These are phyloP conservation scores for Sylvilagus floridanus DNA, from an alignment of 2,797 vertebrate genomes.

Conservation along the genomic window DNA sequence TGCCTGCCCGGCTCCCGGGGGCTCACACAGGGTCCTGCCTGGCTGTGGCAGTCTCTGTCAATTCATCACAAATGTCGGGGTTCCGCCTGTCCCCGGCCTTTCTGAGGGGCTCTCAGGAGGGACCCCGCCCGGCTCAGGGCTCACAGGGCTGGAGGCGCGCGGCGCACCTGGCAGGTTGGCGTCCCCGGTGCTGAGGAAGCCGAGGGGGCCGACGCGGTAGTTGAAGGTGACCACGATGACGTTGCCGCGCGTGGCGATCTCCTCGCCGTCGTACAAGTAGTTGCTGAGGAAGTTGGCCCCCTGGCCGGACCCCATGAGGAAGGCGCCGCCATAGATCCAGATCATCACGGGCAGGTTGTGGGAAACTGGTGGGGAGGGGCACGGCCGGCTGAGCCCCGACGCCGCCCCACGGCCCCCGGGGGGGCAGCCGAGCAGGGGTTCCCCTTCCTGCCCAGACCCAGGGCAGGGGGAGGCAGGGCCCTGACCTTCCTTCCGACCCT, in stretches of 20 bases:
- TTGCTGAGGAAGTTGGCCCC: conserved; percentile 93
- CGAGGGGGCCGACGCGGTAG: conserved; percentile 94
- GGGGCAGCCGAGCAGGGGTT: neutral
- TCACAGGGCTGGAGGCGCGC: rapidly evolving
- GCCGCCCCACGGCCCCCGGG: rapidly evolving
- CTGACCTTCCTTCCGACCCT: conserved; percentile 86
- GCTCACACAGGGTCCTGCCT: too few species aligned
- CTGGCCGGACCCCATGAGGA: conserved; percentile 90
- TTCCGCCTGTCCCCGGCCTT: neutral
- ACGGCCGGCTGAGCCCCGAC: neutral
- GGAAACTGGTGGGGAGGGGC: conserved; percentile 89
- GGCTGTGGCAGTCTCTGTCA: neutral
- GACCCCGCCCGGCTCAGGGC: neutral
- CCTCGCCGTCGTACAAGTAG: conserved; percentile 93
- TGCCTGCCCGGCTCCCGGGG: neutral
- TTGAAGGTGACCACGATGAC: conserved; percentile 96
- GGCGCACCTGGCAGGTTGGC: conserved; percentile 90
- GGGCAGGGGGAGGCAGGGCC: neutral
- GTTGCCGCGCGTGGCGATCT: conserved; percentile 93
- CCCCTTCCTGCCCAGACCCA: rapidly evolving
- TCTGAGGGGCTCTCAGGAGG: rapidly evolving
- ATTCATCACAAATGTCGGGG: neutral
- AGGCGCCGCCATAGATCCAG: conserved; percentile 94
- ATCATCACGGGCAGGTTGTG: conserved; percentile 94
- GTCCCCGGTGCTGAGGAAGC: conserved; percentile 97